Evolutionary conservation across 2,888 invertebrate species (phyloP).

Genomic region (Scaptomyza caliginosa): DNA sequence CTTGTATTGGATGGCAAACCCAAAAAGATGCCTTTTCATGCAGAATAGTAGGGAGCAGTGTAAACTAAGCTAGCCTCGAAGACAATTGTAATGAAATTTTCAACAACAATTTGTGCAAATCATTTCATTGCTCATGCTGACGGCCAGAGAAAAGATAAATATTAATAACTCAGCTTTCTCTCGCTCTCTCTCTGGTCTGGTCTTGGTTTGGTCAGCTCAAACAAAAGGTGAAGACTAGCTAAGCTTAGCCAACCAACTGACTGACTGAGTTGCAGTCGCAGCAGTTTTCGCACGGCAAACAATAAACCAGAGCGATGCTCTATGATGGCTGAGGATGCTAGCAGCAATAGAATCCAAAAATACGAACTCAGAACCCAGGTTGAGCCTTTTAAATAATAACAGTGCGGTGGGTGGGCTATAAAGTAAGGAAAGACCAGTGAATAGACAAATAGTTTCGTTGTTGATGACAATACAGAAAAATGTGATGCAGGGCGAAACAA

Average conservation of each 20-base stretch:
- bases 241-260: constrained; percentile 34
- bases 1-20: background rate
- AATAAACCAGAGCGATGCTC: constrained; percentile 17
- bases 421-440: constrained; percentile 64
- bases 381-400: constrained; percentile 69
- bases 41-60: background rate
- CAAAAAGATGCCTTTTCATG: constrained; percentile 31
- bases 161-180: constrained; percentile 69
- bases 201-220: constrained; percentile 33
- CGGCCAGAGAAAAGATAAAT: constrained; percentile 68
- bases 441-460: constrained; percentile 77
- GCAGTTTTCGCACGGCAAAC: constrained; percentile 59
- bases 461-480: constrained; percentile 79
- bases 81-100: constrained; percentile 68
- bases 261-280: constrained; percentile 40
- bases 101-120: constrained; percentile 78
- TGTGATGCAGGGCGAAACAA: constrained; percentile 65
- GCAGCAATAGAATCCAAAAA: background rate
- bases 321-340: constrained; percentile 3
- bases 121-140: constrained; percentile 65
- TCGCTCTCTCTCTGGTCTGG: background rate
- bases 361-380: constrained; percentile 12
- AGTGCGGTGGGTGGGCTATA: constrained; percentile 17
- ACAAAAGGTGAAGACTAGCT: constrained; percentile 77
- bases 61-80: constrained; percentile 19